phyloP scores from a whole-genome alignment of 2,113 vertebrate genomes.

The Falco punctatus region DNA sequence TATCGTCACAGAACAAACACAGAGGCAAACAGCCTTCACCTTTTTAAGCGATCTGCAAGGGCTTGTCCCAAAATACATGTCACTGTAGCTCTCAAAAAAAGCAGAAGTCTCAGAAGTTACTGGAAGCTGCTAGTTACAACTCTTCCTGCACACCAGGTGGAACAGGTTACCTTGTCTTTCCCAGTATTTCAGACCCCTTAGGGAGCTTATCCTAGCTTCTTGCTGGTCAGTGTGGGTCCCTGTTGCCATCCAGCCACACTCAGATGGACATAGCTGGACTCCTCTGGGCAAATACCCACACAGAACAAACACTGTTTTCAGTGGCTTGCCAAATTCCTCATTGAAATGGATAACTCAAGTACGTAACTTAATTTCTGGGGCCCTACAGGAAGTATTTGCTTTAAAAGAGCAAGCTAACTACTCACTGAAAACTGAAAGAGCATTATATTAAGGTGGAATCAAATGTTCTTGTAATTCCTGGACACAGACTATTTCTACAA shows the following conservation, averaged over 20 bases:
- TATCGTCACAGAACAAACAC: background rate
- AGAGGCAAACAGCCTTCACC: background rate
- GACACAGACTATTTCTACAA: background rate
- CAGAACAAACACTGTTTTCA: background rate
- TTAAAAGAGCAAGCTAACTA: conserved; percentile 1
- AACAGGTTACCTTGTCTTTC: background rate
- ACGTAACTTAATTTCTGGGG: background rate
- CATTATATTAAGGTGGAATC: background rate
- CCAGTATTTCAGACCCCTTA: background rate
- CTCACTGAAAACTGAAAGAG: background rate
- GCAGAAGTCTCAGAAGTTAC: background rate
- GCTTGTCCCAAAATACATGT: background rate
- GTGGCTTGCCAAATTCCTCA: conserved; percentile 16
- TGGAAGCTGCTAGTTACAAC: background rate
- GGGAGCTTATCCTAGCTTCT: background rate
- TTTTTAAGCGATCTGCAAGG: background rate
- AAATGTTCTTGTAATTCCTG: background rate
- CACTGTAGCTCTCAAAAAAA: background rate
- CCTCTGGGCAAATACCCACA: background rate
- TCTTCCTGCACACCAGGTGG: background rate
- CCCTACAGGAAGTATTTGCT: background rate
- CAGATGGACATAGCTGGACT: background rate
- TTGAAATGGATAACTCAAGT: conserved; percentile 15
- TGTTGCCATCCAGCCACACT: background rate
- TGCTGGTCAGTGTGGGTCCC: background rate